Percentiles rank a stretch among this genome's conserved stretches.
Conservation (phyloP, 1,140 invertebrate genomes). For the Drosophila auraria region DNA sequence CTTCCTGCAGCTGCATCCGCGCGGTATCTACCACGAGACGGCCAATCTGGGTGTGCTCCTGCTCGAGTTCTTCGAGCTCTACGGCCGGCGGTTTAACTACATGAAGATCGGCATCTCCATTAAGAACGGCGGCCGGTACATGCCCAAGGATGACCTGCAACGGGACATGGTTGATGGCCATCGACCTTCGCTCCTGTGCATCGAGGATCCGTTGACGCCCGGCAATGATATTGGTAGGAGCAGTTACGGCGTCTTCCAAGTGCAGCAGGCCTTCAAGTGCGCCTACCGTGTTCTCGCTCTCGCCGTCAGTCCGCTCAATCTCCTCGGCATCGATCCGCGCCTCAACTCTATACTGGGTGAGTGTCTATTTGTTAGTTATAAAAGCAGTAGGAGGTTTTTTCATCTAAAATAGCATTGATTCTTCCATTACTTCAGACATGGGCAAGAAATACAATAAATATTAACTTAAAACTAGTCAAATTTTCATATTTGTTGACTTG, state of each 20-base stretch:
- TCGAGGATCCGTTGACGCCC: conserved; percentile 98
- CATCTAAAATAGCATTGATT: neutral
- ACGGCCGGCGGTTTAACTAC: conserved; percentile 98
- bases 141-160: conserved; percentile 97
- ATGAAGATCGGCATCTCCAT: conserved; percentile 97
- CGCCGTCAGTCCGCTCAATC: conserved; percentile 90
- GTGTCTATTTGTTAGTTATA: conserved; percentile 8
- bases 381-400: neutral
- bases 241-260: conserved; percentile 95
- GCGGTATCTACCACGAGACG: conserved; percentile 87
- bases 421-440: too few species aligned
- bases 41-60: conserved; percentile 96
- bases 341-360: conserved; percentile 80
- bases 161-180: conserved; percentile 97
- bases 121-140: conserved; percentile 96
- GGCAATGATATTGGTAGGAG: conserved; percentile 98
- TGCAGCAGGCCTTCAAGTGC: conserved; percentile 98
- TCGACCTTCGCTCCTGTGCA: conserved; percentile 96
- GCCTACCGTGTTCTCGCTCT: conserved; percentile 94
- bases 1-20: conserved; percentile 93
- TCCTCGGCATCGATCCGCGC: conserved; percentile 86
- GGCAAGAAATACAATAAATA: too few species aligned
- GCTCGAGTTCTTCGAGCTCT: conserved; percentile 99
- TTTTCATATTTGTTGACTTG: too few species aligned
- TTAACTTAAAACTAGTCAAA: too few species aligned